Evolutionary conservation across 2,888 invertebrate genomes (phyloP), one percentile per base, ranked within the genome.

Genomic region (Drosophila histrio): DNA sequence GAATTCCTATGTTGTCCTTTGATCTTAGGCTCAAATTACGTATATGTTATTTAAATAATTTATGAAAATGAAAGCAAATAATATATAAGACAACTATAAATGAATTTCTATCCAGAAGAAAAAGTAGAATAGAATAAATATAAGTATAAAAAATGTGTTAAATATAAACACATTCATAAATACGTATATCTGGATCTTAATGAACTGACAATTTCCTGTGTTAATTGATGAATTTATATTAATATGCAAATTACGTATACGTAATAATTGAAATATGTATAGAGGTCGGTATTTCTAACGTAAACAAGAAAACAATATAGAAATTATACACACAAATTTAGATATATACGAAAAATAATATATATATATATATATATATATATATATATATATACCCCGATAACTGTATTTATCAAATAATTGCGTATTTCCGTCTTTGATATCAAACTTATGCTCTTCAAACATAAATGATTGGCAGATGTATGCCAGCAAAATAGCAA

Each of bases 381-480:
- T n/a, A 19, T 30, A 9, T 8, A 50, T 39, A 30, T 24, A 44
- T 21, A 8, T 13, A 3, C 26, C 28, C n/a, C 21, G 1, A 24
- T 11, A 36, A 1, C 21, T 19, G 1, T 36, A 43, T 5, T 36
- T 19, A 22, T 19, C 7, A 21, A 36, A 15, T 21, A 50, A 30
- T 49, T 50, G 32, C 49, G 9, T 7, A 36, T 57, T 52, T 47
- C 9, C 26, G 17, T 28, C 26, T 32, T 36, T 47, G 17, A 43
- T 26, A 39, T 17, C 26, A 11, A 34, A 24, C 21, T 41, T 19
- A 9, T 22, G 43, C 26, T 36, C 39, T 38, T 24, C 6, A n/a
- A 52, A 26, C 11, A 34, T 6, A 54, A 47, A 19, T 53, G 53
- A 73, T 69, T 69, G 60, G 57, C 64, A 73, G 58, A 49, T 34